phyloP scores from a whole-genome alignment of 2,797 vertebrate genomes.

The Siniperca undulata region DNA sequence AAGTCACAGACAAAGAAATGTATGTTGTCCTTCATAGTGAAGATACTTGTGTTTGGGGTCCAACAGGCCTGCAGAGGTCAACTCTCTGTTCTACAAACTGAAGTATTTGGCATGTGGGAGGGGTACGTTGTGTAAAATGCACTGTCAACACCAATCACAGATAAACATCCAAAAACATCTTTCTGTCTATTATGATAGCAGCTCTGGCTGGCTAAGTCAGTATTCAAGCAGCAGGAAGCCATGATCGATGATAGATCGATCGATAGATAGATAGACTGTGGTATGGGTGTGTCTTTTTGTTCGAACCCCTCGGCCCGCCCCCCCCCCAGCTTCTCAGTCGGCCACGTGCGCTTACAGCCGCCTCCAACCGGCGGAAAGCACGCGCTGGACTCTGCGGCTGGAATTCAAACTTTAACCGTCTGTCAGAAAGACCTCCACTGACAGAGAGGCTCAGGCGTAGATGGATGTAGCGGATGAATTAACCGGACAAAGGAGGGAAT shows the following conservation, averaged over 20 bases:
- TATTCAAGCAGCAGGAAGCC: no score
- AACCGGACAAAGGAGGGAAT: constrained; percentile 1
- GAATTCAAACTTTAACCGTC: constrained; percentile 46
- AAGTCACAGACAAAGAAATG: no score
- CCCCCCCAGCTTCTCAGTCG: constrained; percentile 4
- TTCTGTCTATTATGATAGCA: not conserved
- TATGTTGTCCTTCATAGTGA: no score
- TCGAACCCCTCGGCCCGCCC: constrained; percentile 2
- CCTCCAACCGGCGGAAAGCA: constrained; percentile 39
- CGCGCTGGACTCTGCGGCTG: constrained; percentile 46
- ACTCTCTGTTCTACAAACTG: no score
- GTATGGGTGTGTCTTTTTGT: constrained; percentile 68
- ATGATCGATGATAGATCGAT: not conserved
- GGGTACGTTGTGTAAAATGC: no score
- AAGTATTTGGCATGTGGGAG: no score
- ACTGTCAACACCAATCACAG: no score
- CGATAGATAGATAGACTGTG: not conserved
- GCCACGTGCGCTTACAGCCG: constrained; percentile 36
- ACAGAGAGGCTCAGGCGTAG: not conserved
- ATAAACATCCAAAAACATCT: no score
- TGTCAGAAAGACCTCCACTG: no score
- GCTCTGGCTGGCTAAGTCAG: no score
- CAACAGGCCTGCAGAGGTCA: no score
- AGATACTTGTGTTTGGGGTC: no score
- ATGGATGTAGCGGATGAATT: constrained; percentile 6